Base-by-base conservation (phyloP, 2,888 invertebrate species). In the Torymus aiolomorphi region DNA sequence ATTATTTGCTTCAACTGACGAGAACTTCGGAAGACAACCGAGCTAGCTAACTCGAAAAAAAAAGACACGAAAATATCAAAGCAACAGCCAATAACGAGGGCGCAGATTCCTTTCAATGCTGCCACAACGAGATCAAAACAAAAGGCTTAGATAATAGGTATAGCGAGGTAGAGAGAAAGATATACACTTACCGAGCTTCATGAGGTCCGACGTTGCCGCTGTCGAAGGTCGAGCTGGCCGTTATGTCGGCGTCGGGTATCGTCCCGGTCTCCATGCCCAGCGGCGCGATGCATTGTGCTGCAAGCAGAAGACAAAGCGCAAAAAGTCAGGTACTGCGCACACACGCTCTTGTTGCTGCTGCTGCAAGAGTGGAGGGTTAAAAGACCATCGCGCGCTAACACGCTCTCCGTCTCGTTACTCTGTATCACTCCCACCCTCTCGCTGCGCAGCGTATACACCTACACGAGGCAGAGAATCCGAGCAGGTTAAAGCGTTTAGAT, bases 241-340 rank as follows among this genome's bases (percentile, higher is more conserved):
- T 91, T 87, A 94, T 92, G 88, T 94, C 93, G 83, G 91, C 91
- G 89, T 94, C 93, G 82, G 91, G 91, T 84, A 94, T 94, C 81
- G 90, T 91, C 63, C 93, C 93, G 63, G 92, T 92, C 89, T 94
- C 93, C 94, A 94, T 94, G 77, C 94, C 94, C 86, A 94, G 90
- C 65, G 94, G 91, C 81, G 91, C 91, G 84, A 91, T 91, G 88
- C 93, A 93, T 90, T 92, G 92, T 80, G 92, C 93, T 93, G 91
- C 67, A 90, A 84, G 89, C 84, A 85, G 14, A 72, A 83, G 82
- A 80, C 78, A 80, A 76, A 76, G 42, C 42, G 42, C 42, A 75
- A 69, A 80, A 82, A 62, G 52, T 11, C 24, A 42, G 42, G 8
- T 10, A 42, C 42, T 42, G 42, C 8, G 42, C 8, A 42, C 42